Conservation (phyloP, 2,888 invertebrate species). For the Saturnia japonica region DNA sequence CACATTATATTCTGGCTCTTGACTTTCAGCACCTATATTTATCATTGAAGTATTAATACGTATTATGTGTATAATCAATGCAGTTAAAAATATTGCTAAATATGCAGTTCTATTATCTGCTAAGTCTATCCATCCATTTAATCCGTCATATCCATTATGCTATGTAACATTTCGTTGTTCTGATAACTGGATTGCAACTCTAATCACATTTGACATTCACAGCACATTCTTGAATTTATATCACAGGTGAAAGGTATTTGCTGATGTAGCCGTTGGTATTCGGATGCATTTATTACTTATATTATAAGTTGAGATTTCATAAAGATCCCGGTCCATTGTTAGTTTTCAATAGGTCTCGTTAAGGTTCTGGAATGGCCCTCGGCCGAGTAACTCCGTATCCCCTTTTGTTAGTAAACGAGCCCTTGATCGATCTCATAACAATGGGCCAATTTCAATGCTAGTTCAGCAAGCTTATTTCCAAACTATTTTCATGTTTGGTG, state of each 20-base stretch:
- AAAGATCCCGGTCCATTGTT: slow-evolving; percentile 66
- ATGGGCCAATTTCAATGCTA: slow-evolving; percentile 71
- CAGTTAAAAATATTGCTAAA: too few species aligned
- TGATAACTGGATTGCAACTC: background rate
- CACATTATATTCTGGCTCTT: too few species aligned
- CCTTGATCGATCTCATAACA: slow-evolving; percentile 71
- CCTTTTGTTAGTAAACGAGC: slow-evolving; percentile 72
- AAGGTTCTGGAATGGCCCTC: slow-evolving; percentile 66
- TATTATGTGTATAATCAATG: too few species aligned
- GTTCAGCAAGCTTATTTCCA: slow-evolving; percentile 48
- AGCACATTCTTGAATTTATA: slow-evolving; percentile 1
- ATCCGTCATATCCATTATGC: background rate
- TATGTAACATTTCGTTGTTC: background rate
- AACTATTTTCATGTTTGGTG: slow-evolving; percentile 41
- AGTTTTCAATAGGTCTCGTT: slow-evolving; percentile 72
- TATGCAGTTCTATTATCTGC: too few species aligned
- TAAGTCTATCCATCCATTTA: too few species aligned
- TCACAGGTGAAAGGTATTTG: background rate
- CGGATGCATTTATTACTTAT: slow-evolving; percentile 48
- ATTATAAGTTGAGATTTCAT: slow-evolving; percentile 57
- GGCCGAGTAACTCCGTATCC: slow-evolving; percentile 54
- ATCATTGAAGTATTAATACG: too few species aligned
- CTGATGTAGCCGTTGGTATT: slow-evolving; percentile 17
- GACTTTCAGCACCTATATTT: too few species aligned
- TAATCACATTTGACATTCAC: background rate